Base-by-base conservation (phyloP, 1,140 invertebrate genomes). In the Arion vulgaris region DNA sequence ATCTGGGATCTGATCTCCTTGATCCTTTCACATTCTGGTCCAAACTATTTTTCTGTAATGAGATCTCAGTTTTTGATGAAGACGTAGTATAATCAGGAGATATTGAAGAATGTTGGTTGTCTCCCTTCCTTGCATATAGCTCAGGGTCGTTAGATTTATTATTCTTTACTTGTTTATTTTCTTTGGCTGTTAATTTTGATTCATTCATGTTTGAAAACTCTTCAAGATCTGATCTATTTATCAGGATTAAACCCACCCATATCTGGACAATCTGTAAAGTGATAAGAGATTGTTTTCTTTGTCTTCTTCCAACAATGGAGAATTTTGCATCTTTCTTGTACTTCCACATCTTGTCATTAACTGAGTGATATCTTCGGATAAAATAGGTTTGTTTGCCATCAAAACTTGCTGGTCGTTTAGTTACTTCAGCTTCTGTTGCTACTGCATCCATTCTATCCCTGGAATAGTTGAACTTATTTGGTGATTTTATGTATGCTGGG, bases 351-450 rank as follows among this genome's bases (percentile, higher is more conserved):
- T 32, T 26, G 62, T 19, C 32, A 79, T 19, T 13, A 80, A 32
- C 26, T 76, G 36, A 76, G 28, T 57, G 17, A 85, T 32, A 75
- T 85, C 83, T 74, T 66, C 28, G 38, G 83, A 88, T 39, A 62
- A 76, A 32, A 89, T 38, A 28, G 87, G 45, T 86, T 72, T n/a
- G 86, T n/a, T 57, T 19, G 88, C 88, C 26, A 77, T 66, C 26
- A 83, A 77, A 89, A 81, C 88, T 89, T 36, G 77, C 57, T 26
- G 86, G 82, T 73, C 88, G 66, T n/a, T 57, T 57, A 23, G 23
- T 57, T 15, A 57, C 26, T 23, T 57, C 53, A 74, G 82, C 36
- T 19, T 77, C 36, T 36, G 53, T 23, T 49, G 45, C 19, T 11
- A 49, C 45, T 57, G 9, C 53, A 5, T 57, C 53, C 26, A 2